These are phyloP conservation scores for Ceriagrion tenellum DNA, from an alignment of 2,888 invertebrate genomes.

Conservation along the genomic window DNA sequence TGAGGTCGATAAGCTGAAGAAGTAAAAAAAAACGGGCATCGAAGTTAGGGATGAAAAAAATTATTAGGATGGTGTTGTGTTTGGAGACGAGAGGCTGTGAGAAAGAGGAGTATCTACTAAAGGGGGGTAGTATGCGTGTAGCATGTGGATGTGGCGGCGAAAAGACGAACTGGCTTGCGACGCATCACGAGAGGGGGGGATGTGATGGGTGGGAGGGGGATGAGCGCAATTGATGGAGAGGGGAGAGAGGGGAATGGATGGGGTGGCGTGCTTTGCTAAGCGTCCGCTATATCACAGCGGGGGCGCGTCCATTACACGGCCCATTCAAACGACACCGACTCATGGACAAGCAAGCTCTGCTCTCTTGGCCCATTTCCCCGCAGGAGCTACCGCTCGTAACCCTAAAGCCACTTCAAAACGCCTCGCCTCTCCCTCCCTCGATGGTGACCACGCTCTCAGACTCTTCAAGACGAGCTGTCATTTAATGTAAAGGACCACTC, in stretches of 20 bases:
- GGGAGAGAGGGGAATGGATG: neutral
- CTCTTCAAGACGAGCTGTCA: too few species aligned
- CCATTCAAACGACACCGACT: neutral
- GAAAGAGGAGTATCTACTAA: neutral
- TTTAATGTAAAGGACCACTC: too few species aligned
- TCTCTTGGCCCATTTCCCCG: neutral
- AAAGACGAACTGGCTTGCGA: too few species aligned
- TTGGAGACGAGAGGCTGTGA: neutral
- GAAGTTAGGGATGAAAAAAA: neutral
- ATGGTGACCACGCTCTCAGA: too few species aligned
- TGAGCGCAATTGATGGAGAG: neutral
- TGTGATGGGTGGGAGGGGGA: neutral
- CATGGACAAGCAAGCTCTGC: neutral
- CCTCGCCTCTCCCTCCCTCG: neutral
- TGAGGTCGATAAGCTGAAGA: neutral
- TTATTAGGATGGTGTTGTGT: neutral
- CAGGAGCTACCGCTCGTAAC: neutral
- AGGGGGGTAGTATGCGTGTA: too few species aligned
- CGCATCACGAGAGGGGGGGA: neutral
- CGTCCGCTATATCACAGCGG: constrained; percentile 39
- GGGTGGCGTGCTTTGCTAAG: neutral
- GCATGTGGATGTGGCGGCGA: neutral
- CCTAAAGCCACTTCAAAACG: neutral
- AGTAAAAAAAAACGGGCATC: neutral
- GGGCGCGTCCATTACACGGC: constrained; percentile 13